phyloP scores from a whole-genome alignment of 2,888 invertebrate genomes.

The Metallyticus violacea region DNA sequence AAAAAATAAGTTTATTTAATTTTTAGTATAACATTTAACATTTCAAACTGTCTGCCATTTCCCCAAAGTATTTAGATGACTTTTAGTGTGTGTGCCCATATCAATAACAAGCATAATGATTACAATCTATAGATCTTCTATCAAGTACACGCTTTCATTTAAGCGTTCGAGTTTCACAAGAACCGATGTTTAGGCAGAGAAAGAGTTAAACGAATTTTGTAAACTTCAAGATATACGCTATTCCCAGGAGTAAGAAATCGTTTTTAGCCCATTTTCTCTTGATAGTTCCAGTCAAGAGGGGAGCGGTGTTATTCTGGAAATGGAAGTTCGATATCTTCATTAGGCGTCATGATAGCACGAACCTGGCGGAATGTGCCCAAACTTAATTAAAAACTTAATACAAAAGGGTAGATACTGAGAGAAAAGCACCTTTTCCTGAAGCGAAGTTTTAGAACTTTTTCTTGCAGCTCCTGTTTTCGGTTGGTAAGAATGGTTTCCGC shows the following conservation, averaged over 20 bases:
- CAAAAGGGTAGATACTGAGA: background rate
- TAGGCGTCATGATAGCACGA: background rate
- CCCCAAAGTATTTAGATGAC: no score
- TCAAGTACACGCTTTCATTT: no score
- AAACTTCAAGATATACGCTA: background rate
- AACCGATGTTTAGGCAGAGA: background rate
- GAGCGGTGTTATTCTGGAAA: background rate
- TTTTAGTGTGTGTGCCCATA: no score
- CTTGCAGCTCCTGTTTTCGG: background rate
- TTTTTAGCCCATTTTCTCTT: background rate
- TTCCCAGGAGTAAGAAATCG: background rate
- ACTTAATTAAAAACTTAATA: background rate
- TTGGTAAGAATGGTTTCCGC: no score
- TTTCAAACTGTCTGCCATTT: no score
- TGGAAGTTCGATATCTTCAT: background rate
- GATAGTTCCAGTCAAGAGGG: background rate
- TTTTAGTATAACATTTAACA: no score
- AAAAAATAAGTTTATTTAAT: no score
- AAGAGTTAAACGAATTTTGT: background rate
- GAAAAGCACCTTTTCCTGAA: background rate
- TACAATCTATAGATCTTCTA: no score
- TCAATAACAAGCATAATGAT: no score
- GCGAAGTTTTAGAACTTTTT: background rate
- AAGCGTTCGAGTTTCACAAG: no score
- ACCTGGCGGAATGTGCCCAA: background rate